Evolutionary conservation across 2,888 invertebrate species (phyloP), one percentile per base, ranked within the genome.

Genomic region (Melanostoma mellinum): DNA sequence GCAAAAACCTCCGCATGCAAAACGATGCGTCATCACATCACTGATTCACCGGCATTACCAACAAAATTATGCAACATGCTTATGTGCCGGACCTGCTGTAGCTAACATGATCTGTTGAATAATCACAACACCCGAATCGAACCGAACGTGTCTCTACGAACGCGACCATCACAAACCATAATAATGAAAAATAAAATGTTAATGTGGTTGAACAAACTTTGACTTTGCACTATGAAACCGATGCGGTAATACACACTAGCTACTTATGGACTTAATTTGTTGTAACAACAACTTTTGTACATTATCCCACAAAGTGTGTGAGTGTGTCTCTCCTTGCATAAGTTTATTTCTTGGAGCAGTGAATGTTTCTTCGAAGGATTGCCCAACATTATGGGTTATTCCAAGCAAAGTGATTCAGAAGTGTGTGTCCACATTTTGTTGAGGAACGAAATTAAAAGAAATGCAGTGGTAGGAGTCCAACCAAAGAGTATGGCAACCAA

Each of bases 141-240:
- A 38, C 40, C 40, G 50, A 55, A 52, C 58, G 60, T 67, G 48
- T 63, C 36, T 53, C 44, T 46, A 3, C 10, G 20, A 20, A 20
- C 38, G 6, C 38, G 38, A 20, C 5, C 20, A 40, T 56, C 30
- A 9, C 30, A 40, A 56, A 5, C 30, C 9, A 6, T 36, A 10
- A 20, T n/a, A 36, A 10, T 20, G 20, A 20, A 20, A 20, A 20
- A 20, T 20, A 20, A 20, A 33, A 33, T 60, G 60, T 4, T 33
- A 44, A 60, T 53, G 20, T 81, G 44, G 73, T 82, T 73, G 82
- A 82, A 82, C 68, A 73, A 82, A 82, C 82, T 78, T 69, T 82
- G 82, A 78, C 78, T 74, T 82, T 82, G 78, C 68, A 68, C 73
- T 75, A 46, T 20, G 36, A 77, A 76, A 68, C 73, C 63, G 72